Evolutionary conservation across 2,888 invertebrate species (phyloP).

Genomic region (Mesoligia furuncula): DNA sequence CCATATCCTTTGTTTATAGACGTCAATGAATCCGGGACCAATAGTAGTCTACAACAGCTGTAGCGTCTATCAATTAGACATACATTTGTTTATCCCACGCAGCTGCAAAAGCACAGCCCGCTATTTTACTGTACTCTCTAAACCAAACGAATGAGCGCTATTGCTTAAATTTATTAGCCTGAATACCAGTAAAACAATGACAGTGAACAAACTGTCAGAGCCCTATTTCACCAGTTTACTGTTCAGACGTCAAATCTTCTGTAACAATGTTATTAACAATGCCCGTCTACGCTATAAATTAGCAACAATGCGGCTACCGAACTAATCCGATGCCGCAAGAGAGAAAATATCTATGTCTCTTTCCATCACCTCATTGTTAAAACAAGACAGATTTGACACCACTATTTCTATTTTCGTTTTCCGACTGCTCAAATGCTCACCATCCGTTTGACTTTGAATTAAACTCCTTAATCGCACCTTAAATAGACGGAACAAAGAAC

Average conservation of each 20-base stretch:
- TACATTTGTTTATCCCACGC: background rate
- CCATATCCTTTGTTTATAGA: background rate
- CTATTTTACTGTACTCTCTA: conserved; percentile 1
- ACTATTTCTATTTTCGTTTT: conserved; percentile 11
- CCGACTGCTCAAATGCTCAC: conserved; percentile 15
- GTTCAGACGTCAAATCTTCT: conserved; percentile 54
- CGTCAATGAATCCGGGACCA: background rate
- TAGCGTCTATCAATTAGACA: background rate
- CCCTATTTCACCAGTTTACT: conserved; percentile 52
- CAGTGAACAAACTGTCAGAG: conserved; percentile 48
- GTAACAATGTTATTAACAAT: conserved; percentile 59
- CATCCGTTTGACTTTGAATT: conserved; percentile 28
- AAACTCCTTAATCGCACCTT: conserved; percentile 35
- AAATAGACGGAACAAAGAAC: conserved; percentile 20
- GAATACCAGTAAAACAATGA: conserved; percentile 26
- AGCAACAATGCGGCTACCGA: conserved; percentile 48
- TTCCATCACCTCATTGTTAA: conserved; percentile 46
- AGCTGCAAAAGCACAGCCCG: background rate
- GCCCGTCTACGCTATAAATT: conserved; percentile 59
- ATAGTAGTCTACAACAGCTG: background rate
- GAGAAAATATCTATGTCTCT: conserved; percentile 50
- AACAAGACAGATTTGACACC: conserved; percentile 42
- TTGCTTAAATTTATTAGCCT: conserved; percentile 39
- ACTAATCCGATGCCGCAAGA: conserved; percentile 49
- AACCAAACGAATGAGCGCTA: conserved; percentile 22